Evolutionary conservation across 2,797 vertebrate species (phyloP), one percentile per base, ranked within the genome.

Genomic region (Jordanella pulchra): DNA sequence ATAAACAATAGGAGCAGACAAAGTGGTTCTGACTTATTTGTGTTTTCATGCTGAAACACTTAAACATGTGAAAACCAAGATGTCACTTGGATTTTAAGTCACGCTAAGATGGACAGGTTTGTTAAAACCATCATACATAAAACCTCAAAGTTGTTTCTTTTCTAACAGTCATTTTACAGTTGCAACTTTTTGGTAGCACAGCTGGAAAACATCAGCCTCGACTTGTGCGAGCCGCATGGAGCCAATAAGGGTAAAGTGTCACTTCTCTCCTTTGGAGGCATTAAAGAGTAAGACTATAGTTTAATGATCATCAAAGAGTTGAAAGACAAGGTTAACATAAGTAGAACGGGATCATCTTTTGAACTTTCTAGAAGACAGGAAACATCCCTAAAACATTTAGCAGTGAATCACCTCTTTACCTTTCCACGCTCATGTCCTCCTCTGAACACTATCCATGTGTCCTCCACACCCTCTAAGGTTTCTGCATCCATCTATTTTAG

Each of bases 131-230:
- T 39, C 35, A 39, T 1, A 39, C 35, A 39, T 39, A 7, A 39
- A 39, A 39, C 35, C 6, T n/a, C 35, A 39, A 39, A 39, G 35
- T 39, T 71, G 66, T 39, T 63, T n/a, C 50, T 72, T 73, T 69
- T 71, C 47, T 76, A 79, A 84, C 63, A 78, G 42, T 65, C 83
- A 79, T 79, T 82, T 48, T 76, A 69, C 27, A 23, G 80, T 83
- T 64, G 18, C 44, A 81, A 67, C 69, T 87, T 76, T 7, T 91
- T 91, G 87, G 81, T 17, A 2, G 75, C 89, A 79, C 92, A 93
- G 92, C 92, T 93, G 91, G 89, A 90, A 92, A 72, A 88, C 77
- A 92, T 92, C 89, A 89, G 67, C 76, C 87, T 76, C 82, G 86
- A 87, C 87, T 77, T 90, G 84, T 77, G 84, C 79, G 87, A 89